Base-by-base conservation (phyloP, 2,113 vertebrate genomes). In the Lucifuga dentata region DNA sequence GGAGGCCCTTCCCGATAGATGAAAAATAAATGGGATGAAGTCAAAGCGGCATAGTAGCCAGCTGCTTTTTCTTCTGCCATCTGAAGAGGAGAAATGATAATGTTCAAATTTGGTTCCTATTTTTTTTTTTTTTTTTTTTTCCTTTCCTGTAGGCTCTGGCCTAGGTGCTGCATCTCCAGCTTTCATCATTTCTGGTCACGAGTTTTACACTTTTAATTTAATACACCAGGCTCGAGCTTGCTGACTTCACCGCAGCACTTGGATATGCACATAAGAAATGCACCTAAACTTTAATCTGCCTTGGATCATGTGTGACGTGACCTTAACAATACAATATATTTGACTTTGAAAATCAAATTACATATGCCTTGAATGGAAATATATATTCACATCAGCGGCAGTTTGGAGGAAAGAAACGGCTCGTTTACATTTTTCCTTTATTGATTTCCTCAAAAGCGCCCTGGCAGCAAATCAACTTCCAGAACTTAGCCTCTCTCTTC, bases 361-460 rank as follows among this genome's bases (percentile, higher is more conserved):
- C 63, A 66, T 60, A 61, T 81, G 63, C 71, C 60, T 70, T 75
- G 76, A 76, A 86, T 73, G 80, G 86, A 85, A 81, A 89, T 82
- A 88, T 78, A 78, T 41, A 88, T 86, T 80, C 59, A 76, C 65
- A 76, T 66, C 52, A 73, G 43, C 40, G 60, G 58, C 49, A 68
- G 39, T 68, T 66, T 69, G 12, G 40, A 19, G 26, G 15, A 63
- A 55, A 73, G 26, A 67, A 76, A 79, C 68, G 52, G 19, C 39
- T 66, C 9, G 62, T 88, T 89, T 81, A 81, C 60, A 90, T 88
- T 85, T 78, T 86, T 78, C 74, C 50, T 65, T 33, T 89, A 90
- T 90, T 85, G 87, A 91, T 90, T 91, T 78, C 60, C 61, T 48
- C 21, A 52, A 83, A 81, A 84, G 53, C 79, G 61, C 63, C 60